Evolutionary conservation across 2,797 vertebrate species (phyloP).

Genomic region (Threskiornis aethiopicus): DNA sequence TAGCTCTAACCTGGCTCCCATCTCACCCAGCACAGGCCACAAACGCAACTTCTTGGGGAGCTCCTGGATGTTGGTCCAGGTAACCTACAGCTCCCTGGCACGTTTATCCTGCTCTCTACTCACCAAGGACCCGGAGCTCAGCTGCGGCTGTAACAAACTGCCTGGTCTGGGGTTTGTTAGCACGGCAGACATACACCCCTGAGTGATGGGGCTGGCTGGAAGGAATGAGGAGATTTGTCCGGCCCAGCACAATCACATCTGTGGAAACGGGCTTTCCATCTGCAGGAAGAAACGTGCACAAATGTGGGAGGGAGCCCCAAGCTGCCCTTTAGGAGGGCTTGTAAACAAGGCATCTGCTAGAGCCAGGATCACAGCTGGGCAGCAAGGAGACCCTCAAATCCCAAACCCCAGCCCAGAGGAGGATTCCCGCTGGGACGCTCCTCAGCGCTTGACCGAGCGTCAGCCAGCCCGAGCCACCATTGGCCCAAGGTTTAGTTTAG

Average conservation of each 20-base stretch:
- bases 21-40: background rate
- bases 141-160: constrained; percentile 89
- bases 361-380: background rate
- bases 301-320: background rate
- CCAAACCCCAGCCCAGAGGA: background rate
- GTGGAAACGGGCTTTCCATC: constrained; percentile 93
- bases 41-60: background rate
- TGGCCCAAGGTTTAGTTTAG: background rate
- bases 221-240: constrained; percentile 91
- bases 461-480: background rate
- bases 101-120: constrained; percentile 10
- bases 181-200: constrained; percentile 92
- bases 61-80: background rate
- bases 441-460: background rate
- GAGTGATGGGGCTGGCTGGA: constrained; percentile 88
- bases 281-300: constrained; percentile 44
- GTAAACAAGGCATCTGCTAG: background rate
- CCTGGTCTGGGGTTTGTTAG: constrained; percentile 92
- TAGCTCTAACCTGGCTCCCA: background rate
- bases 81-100: background rate
- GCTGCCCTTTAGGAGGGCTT: background rate
- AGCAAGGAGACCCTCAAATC: background rate
- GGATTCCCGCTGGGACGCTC: background rate
- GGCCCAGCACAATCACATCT: constrained; percentile 88
- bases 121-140: constrained; percentile 91